Evolutionary conservation across 2,113 vertebrate species (phyloP).

Genomic region (Mobula hypostoma): DNA sequence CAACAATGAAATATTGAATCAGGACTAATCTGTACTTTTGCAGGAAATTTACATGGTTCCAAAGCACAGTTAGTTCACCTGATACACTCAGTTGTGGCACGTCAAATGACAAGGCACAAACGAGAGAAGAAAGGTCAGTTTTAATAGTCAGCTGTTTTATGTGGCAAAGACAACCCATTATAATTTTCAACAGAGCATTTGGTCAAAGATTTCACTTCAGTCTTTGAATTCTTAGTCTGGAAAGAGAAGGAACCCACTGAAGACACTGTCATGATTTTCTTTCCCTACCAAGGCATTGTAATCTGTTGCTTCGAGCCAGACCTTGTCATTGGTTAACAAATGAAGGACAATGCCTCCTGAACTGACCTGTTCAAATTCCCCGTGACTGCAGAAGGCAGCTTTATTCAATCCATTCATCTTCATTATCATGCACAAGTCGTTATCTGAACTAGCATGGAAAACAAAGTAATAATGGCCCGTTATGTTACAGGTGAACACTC

Average conservation of each 20-base stretch:
- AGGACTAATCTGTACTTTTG: neutral
- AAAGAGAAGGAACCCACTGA: conserved; percentile 74
- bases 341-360: conserved; percentile 57
- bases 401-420: conserved; percentile 26
- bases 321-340: conserved; percentile 46
- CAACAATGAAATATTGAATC: neutral
- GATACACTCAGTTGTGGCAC: too few relatives aligned
- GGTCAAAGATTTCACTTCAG: neutral
- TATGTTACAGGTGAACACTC: conserved; percentile 64
- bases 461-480: conserved; percentile 69
- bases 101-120: neutral
- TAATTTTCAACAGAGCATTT: neutral
- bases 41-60: neutral
- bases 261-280: conserved; percentile 54
- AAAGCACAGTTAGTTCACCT: neutral
- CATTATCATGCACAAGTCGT: conserved; percentile 61
- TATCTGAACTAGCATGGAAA: conserved; percentile 54
- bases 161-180: neutral
- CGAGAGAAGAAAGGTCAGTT: neutral
- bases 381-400: conserved; percentile 68
- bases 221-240: conserved; percentile 50
- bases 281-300: conserved; percentile 66
- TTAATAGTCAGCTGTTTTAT: neutral
- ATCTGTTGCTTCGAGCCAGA: conserved; percentile 62
- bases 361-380: conserved; percentile 59